phyloP scores from a whole-genome alignment of 2,888 invertebrate species.

The Pogonocherus hispidulus region DNA sequence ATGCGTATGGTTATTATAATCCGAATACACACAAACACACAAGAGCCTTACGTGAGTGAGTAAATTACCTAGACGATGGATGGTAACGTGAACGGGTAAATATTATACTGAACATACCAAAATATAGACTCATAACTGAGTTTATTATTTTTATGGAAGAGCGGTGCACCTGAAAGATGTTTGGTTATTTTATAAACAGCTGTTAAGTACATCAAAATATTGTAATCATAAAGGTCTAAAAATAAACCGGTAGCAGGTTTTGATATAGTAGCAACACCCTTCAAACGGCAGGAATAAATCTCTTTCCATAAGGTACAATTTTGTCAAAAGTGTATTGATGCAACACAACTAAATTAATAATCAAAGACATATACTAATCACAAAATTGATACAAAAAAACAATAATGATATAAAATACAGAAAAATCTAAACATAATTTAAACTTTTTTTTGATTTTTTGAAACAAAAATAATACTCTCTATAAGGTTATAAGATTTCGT shows the following conservation, averaged over 20 bases:
- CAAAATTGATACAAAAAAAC: no score
- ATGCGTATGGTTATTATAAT: slow-evolving; percentile 64
- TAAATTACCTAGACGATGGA: slow-evolving; percentile 57
- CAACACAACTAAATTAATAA: no score
- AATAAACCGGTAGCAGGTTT: slow-evolving; percentile 3
- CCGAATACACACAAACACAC: slow-evolving; percentile 55
- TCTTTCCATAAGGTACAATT: neutral
- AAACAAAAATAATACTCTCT: no score
- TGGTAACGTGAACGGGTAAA: slow-evolving; percentile 53
- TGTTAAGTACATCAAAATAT: slow-evolving; percentile 30
- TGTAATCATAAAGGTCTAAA: slow-evolving; percentile 21
- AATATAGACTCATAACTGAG: slow-evolving; percentile 50
- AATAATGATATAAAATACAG: no score
- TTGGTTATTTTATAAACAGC: slow-evolving; percentile 35
- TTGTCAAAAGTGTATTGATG: no score
- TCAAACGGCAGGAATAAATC: neutral
- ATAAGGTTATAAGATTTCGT: no score
- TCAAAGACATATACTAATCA: no score
- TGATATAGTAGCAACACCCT: neutral
- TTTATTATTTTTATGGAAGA: slow-evolving; percentile 47
- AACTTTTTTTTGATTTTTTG: no score
- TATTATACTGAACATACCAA: slow-evolving; percentile 54
- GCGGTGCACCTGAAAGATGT: slow-evolving; percentile 33
- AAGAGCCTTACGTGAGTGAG: slow-evolving; percentile 54
- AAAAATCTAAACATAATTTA: no score